phyloP scores from a whole-genome alignment of 1,140 invertebrate species.

The Venturia canescens region DNA sequence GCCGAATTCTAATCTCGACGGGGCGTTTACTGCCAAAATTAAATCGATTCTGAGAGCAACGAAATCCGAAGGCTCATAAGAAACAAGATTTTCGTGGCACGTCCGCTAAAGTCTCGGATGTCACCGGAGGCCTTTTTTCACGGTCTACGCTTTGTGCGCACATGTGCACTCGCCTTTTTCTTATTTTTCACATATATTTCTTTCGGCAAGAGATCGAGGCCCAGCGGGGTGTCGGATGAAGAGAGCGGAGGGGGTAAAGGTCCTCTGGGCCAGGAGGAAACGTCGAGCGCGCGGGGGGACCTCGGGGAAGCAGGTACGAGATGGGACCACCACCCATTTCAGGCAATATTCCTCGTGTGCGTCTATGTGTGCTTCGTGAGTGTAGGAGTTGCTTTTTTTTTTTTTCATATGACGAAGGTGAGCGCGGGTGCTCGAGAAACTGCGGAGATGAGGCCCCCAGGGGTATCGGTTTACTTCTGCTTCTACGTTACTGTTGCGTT shows the following conservation, averaged over 20 bases:
- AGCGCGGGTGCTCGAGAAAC: slow-evolving; percentile 29
- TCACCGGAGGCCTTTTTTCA: slow-evolving; percentile 45
- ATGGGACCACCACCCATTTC: slow-evolving; percentile 40
- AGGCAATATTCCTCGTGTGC: slow-evolving; percentile 50
- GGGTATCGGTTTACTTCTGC: slow-evolving; percentile 67
- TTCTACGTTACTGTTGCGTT: slow-evolving; percentile 11
- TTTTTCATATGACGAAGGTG: slow-evolving; percentile 7
- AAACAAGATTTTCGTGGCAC: slow-evolving; percentile 44
- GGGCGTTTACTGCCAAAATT: no score
- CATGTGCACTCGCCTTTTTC: neutral
- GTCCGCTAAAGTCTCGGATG: slow-evolving; percentile 31
- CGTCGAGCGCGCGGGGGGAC: neutral
- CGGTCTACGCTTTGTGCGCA: neutral
- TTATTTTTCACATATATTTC: neutral
- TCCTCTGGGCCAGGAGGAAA: slow-evolving; percentile 25
- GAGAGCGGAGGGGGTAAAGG: slow-evolving; percentile 3
- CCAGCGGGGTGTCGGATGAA: slow-evolving; percentile 29
- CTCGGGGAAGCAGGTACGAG: slow-evolving; percentile 48
- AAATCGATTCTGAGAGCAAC: neutral
- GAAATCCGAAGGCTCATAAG: neutral
- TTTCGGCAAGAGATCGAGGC: slow-evolving; percentile 36
- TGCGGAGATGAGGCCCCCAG: slow-evolving; percentile 51
- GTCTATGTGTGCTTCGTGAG: neutral
- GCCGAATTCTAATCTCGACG: no score
- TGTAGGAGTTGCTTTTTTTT: no score